These are phyloP conservation scores for Scytalopus superciliaris DNA, from an alignment of 2,113 vertebrate species.

Conservation along the genomic window DNA sequence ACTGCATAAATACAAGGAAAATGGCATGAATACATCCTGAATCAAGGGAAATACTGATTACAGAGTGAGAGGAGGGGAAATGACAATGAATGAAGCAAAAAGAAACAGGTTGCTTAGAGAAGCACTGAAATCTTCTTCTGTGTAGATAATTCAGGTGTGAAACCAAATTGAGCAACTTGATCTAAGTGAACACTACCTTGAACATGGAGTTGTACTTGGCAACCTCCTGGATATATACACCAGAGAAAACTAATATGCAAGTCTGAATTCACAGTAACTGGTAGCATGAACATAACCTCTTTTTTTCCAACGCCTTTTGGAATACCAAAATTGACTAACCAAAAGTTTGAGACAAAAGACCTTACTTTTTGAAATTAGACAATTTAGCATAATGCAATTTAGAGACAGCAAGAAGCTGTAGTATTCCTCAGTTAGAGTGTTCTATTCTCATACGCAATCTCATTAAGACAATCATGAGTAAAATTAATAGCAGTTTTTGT, in stretches of 20 bases:
- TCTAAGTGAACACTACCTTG: neutral
- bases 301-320: neutral
- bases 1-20: neutral
- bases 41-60: neutral
- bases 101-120: neutral
- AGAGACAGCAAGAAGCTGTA: neutral
- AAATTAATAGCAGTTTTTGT: neutral
- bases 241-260: neutral
- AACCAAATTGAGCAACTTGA: neutral
- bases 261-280: neutral
- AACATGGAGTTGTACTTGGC: neutral
- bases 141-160: neutral
- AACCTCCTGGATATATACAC: neutral
- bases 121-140: neutral
- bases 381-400: neutral
- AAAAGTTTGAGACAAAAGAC: neutral
- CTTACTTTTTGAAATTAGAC: neutral
- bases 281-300: neutral
- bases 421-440: neutral
- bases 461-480: neutral
- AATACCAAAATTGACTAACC: neutral
- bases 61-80: rapidly evolving
- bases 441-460: neutral
- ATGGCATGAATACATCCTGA: neutral
- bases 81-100: neutral